Base-by-base conservation (phyloP, 2,113 vertebrate genomes). In the Motacilla alba region DNA sequence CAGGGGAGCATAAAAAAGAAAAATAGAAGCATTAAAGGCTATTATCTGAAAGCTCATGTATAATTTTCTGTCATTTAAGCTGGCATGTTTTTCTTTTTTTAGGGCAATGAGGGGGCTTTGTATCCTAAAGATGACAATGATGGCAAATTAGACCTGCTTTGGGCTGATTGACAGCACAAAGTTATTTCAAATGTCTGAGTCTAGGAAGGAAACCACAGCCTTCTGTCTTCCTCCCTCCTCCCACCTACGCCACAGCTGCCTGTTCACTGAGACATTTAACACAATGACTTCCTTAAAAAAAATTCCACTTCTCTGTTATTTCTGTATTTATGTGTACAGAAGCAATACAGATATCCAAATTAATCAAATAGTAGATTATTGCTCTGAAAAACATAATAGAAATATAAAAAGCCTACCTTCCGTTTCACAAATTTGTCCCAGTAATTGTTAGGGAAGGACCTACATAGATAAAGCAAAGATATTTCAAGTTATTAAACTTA, bases 341-440 rank as follows among this genome's bases (percentile, higher is more conserved):
- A 79, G 16, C 17, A 22, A 22, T 35, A 66, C 0, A 2, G 60
- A 67, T 75, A 72, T 23, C 41, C 4, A 0, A 60, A 82, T 72
- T 86, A 86, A 63, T 27, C 24, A 24, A 79, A 13, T 6, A 69
- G 21, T 20, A 47, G 39, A 44, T 74, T 84, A 72, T 46, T 90
- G n/a, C 43, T 52, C 30, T 31, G 26, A 33, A 33, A 66, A 70
- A 39, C 8, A 11, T 55, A 79, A 81, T 11, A 76, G 43, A 60
- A 87, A 84, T 67, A 55, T 23, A 55, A 93, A 75, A 78, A 47
- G 93, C 98, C 95, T 98, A 98, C 99, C 98, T 99, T 99, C 73
- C 99, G 99, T 97, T 99, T 99, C 80, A 99, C 99, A 98, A 99
- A 99, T 97, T 99, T 99, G 98, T 99, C 99, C 99, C 99, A 99